Evolutionary conservation across 2,888 invertebrate species (phyloP).

Genomic region (Tridacna gigas): DNA sequence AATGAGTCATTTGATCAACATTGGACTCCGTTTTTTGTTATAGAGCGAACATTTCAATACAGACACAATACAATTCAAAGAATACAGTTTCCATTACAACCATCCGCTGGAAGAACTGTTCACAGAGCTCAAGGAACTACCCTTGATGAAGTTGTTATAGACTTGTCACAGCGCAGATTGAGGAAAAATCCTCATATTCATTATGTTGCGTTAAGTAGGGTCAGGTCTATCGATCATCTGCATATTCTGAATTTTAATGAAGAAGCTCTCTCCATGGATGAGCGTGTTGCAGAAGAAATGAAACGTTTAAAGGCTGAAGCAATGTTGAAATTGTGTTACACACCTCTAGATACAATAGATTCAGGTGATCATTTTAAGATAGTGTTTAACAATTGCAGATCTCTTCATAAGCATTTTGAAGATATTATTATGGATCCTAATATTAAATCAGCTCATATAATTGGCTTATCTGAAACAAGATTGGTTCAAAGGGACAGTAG

Average conservation of each 20-base stretch:
- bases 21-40: slow-evolving; percentile 57
- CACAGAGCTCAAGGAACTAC: slow-evolving; percentile 13
- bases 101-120: background rate
- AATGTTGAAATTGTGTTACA: slow-evolving; percentile 27
- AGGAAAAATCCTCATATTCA: slow-evolving; percentile 1
- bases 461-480: slow-evolving; percentile 49
- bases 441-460: slow-evolving; percentile 41
- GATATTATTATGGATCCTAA: slow-evolving; percentile 41
- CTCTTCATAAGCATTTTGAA: slow-evolving; percentile 42
- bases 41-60: slow-evolving; percentile 44
- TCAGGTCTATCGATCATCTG: slow-evolving; percentile 3
- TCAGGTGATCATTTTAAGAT: slow-evolving; percentile 14
- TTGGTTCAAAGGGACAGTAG: slow-evolving; percentile 25
- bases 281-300: slow-evolving; percentile 27
- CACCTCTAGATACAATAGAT: slow-evolving; percentile 28
- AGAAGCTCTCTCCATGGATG: slow-evolving; percentile 13
- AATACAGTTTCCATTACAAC: slow-evolving; percentile 9
- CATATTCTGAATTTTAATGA: slow-evolving; percentile 17
- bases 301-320: background rate
- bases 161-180: slow-evolving; percentile 31
- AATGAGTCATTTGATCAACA: slow-evolving; percentile 27
- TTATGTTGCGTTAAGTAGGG: slow-evolving; percentile 20
- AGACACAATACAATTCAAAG: slow-evolving; percentile 26
- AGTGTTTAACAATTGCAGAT: slow-evolving; percentile 51
- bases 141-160: slow-evolving; percentile 9